phyloP scores from a whole-genome alignment of 1,140 invertebrate species.

The Cotesia typhae region DNA sequence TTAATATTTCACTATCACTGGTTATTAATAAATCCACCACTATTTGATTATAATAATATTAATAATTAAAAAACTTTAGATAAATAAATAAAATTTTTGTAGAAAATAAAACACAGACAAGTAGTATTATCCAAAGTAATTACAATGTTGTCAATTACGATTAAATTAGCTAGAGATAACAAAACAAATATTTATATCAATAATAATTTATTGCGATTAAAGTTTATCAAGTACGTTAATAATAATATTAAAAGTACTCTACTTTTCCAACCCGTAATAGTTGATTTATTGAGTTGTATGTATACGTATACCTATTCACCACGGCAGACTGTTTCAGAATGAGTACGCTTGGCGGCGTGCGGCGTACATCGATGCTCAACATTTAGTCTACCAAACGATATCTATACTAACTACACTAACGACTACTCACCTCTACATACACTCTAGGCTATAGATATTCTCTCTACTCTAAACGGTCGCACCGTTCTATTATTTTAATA shows the following conservation, averaged over 20 bases:
- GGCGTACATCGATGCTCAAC: constrained; percentile 1
- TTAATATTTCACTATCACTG: neutral
- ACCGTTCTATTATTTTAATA: neutral
- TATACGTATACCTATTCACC: constrained; percentile 38
- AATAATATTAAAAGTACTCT: constrained; percentile 29
- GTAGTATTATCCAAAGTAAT: no score
- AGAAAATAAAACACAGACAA: no score
- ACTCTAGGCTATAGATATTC: no score
- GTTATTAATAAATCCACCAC: neutral
- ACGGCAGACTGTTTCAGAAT: constrained; percentile 54
- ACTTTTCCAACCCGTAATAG: constrained; percentile 36
- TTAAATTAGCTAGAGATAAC: no score
- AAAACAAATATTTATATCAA: neutral
- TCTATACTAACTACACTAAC: no score
- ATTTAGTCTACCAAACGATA: no score
- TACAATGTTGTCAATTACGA: no score
- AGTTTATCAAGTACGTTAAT: constrained; percentile 32
- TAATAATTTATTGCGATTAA: neutral
- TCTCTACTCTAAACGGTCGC: no score
- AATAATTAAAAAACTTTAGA: no score
- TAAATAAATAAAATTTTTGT: no score
- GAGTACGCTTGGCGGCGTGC: constrained; percentile 50
- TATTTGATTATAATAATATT: no score
- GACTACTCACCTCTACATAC: neutral
- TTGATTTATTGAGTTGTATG: constrained; percentile 3